A percentile compares a stretch with the other conserved stretches of the same genome.
Conservation (phyloP, 1,140 invertebrate species). For the Drosophila quadrilineata region DNA sequence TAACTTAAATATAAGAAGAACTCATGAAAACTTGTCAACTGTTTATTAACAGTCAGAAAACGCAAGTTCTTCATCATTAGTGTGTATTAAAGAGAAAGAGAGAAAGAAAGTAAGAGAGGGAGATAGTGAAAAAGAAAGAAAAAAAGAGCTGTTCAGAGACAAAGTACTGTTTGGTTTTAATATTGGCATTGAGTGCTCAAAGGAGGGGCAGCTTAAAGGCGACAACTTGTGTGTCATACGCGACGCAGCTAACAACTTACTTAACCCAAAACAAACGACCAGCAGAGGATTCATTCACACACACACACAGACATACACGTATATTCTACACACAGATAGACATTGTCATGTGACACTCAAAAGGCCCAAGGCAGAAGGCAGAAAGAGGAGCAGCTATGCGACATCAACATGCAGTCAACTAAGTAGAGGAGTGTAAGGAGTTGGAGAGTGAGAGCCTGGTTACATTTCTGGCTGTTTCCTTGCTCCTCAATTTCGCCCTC, state of each 20-base stretch:
- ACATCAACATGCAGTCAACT: conserved; percentile 51
- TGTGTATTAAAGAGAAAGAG: too few species aligned
- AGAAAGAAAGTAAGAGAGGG: too few species aligned
- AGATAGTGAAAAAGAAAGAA: too few species aligned
- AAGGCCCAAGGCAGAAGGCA: conserved; percentile 66
- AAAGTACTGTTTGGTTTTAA: conserved; percentile 19
- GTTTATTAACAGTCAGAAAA: too few species aligned
- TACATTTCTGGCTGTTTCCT: conserved; percentile 21
- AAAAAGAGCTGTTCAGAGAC: too few species aligned
- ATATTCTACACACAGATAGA: conserved; percentile 32
- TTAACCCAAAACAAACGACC: conserved; percentile 41
- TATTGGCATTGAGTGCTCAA: conserved; percentile 42
- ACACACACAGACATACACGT: neutral
- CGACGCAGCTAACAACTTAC: conserved; percentile 68
- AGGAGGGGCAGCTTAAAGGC: conserved; percentile 60
- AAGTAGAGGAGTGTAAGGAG: neutral
- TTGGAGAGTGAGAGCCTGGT: neutral
- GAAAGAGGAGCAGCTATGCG: conserved; percentile 16
- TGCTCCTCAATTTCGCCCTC: neutral
- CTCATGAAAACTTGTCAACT: too few species aligned
- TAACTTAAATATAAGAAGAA: too few species aligned
- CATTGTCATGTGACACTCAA: conserved; percentile 62
- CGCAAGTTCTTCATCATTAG: too few species aligned
- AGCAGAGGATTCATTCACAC: conserved; percentile 10
- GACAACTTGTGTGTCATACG: conserved; percentile 69